These are phyloP conservation scores for Sterrhoptilus dennistouni DNA, from an alignment of 2,113 vertebrate species.

Conservation along the genomic window DNA sequence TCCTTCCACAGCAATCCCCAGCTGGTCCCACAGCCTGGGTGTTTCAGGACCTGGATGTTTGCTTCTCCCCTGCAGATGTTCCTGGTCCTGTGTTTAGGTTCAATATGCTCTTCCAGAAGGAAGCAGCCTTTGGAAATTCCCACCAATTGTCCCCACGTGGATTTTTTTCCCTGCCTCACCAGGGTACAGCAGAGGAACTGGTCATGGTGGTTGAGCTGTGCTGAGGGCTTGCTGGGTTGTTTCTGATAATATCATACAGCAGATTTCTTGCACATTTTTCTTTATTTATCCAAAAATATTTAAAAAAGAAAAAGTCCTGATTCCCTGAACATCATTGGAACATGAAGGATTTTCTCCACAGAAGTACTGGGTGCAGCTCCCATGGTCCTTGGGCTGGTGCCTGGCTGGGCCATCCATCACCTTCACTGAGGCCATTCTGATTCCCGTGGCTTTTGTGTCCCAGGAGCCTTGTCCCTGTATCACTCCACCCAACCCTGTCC, in stretches of 20 bases:
- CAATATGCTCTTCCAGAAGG: neutral
- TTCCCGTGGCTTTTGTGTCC: neutral
- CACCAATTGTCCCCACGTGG: neutral
- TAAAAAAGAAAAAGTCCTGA: neutral
- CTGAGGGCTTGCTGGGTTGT: neutral
- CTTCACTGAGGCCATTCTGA: neutral
- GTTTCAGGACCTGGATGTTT: neutral
- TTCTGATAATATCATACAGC: neutral
- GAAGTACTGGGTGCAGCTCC: neutral
- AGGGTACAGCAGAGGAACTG: neutral
- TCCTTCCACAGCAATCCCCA: neutral
- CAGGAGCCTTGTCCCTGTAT: neutral
- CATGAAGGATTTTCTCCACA: rapidly evolving
- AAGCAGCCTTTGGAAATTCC: neutral
- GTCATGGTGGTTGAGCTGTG: neutral
- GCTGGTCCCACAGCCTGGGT: neutral
- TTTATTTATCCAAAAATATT: neutral
- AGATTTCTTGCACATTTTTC: neutral
- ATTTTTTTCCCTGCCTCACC: neutral
- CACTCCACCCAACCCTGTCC: neutral
- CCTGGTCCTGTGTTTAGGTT: neutral
- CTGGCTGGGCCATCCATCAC: neutral
- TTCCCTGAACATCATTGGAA: rapidly evolving
- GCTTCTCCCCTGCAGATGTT: neutral
- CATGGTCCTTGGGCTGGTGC: rapidly evolving